A percentile compares a stretch with the other conserved stretches of the same genome.
Conservation (phyloP, 2,113 vertebrate species). For the Malurus elegans region DNA sequence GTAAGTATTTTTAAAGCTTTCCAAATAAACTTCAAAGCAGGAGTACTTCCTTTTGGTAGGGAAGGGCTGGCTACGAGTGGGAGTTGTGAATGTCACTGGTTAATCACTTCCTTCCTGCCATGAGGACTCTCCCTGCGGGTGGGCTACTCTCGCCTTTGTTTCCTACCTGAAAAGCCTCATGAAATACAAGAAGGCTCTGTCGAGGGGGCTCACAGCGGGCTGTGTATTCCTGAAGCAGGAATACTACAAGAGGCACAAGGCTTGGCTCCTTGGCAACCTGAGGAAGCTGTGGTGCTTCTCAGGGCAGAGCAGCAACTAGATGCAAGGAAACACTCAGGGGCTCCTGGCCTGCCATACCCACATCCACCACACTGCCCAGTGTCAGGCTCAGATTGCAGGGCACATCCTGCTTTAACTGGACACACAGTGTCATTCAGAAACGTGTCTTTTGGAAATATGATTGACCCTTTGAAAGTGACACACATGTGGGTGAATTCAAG, state of each 20-base stretch:
- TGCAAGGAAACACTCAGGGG: not conserved
- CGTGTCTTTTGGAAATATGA: not conserved
- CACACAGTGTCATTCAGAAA: not conserved
- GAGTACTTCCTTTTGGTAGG: not conserved
- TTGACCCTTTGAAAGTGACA: not conserved
- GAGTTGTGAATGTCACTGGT: not conserved
- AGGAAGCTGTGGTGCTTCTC: not conserved
- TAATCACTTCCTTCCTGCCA: not conserved
- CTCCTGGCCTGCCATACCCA: not conserved
- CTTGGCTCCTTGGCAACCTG: not conserved
- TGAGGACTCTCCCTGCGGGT: not conserved
- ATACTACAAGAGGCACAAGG: not conserved
- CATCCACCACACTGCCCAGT: not conserved
- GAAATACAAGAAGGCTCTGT: not conserved
- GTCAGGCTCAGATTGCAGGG: not conserved
- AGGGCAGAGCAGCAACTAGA: not conserved
- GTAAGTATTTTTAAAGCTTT: slow-evolving; percentile 18
- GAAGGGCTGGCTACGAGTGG: not conserved
- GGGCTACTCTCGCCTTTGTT: not conserved
- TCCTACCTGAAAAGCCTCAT: not conserved
- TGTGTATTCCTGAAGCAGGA: not conserved
- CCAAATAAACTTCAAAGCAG: slow-evolving; percentile 14
- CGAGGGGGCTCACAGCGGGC: not conserved
- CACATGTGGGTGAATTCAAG: not conserved
- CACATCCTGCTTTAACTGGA: not conserved